Evolutionary conservation across 1,140 invertebrate genomes (phyloP), one percentile per base, ranked within the genome.

Genomic region (Dryas iulia): DNA sequence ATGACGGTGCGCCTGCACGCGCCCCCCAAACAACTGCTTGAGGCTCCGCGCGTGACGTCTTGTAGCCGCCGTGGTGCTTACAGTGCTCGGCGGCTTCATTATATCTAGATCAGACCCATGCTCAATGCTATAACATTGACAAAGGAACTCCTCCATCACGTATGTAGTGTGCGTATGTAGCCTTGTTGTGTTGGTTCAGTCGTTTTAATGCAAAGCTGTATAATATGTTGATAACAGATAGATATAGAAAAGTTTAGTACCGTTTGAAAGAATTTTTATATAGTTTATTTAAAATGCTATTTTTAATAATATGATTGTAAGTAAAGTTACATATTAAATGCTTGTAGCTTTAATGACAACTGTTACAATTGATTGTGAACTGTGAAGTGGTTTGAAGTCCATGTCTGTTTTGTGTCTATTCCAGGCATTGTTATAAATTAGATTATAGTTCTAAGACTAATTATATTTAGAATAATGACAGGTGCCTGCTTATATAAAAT

Each of bases 1-100:
- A 95, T 98, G 95, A 97, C 94, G 93, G 92, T 93, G 82, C 83
- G 87, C 78, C 11, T 77, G 76, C 72, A 71, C 73, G 59, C 60
- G 61, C 69, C 72, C 69, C 53, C 59, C 61, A 47, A 59, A 33
- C 54, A 23, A 14, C 21, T 54, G 47, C 24, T 39, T 64, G 54
- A 58, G 68, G 33, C 71, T 60, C 24, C 80, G 81, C 72, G 75
- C 81, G 81, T 87, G 90, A 84, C 89, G 84, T 12, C 69, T 81
- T 62, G 62, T 88, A 5, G 81, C 82, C 74, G 86, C 85, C 73
- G 79, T 79, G 52, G 81, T 77, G 26, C 12, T 86, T 3, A 79
- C 82, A 66, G 71, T 87, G 61, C 60, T 87, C 30, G 84, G 79
- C 77, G 87, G 82, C 71, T 53, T 82, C n/a, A 58, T 85, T 6